phyloP scores from a whole-genome alignment of 1,140 invertebrate species.

The Eupristina koningsbergeri region DNA sequence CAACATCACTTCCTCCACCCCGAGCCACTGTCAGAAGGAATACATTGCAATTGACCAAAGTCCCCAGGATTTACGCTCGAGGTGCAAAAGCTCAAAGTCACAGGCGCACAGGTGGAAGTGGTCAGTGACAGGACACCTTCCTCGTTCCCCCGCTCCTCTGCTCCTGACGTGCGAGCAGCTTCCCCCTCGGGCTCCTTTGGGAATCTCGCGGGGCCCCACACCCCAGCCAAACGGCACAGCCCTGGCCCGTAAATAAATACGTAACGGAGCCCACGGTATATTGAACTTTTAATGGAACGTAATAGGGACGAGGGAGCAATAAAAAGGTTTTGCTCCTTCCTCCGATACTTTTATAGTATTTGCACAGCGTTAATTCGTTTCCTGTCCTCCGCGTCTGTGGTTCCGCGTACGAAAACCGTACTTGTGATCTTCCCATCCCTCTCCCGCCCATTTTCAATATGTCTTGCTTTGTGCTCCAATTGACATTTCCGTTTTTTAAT shows the following conservation, averaged over 20 bases:
- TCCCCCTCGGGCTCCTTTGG: background rate
- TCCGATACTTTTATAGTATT: constrained; percentile 28
- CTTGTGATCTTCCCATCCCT: too few species aligned
- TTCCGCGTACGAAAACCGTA: too few species aligned
- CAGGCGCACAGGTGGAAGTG: background rate
- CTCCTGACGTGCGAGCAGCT: background rate
- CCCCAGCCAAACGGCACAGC: background rate
- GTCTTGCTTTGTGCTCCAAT: too few species aligned
- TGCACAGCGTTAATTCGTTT: constrained; percentile 22
- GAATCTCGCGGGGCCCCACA: background rate
- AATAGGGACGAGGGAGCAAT: constrained; percentile 28
- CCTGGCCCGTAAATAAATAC: background rate
- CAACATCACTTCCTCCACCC: too few species aligned
- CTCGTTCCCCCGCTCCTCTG: too few species aligned
- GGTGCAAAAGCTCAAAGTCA: background rate
- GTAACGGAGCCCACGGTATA: background rate
- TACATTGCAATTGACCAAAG: background rate
- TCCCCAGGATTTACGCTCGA: background rate
- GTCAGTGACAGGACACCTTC: background rate
- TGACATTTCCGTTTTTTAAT: background rate
- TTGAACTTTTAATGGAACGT: constrained; percentile 40
- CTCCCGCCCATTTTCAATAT: too few species aligned
- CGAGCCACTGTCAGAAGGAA: background rate
- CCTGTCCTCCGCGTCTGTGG: background rate
- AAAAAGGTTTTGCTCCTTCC: background rate